phyloP scores from a whole-genome alignment of 2,113 vertebrate species.

The Psophia crepitans region DNA sequence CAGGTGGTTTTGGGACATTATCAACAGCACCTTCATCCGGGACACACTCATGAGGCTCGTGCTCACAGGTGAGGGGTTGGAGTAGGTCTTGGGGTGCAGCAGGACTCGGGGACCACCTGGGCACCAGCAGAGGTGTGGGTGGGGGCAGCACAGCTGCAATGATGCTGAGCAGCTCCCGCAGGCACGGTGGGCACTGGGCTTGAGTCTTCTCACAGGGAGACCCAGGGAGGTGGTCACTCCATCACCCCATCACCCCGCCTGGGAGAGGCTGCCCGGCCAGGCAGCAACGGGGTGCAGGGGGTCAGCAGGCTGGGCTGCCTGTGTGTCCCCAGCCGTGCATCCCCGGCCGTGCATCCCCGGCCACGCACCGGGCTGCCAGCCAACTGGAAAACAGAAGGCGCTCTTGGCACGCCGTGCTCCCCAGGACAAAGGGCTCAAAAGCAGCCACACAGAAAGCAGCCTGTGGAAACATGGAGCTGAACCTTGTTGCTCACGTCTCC shows the following conservation, averaged over 20 bases:
- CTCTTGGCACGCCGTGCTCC: rapidly evolving
- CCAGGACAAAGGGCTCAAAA: background rate
- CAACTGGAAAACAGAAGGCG: background rate
- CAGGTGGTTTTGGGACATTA: constrained; percentile 85
- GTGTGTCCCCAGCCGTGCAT: background rate
- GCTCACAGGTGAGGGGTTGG: constrained; percentile 76
- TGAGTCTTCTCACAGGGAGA: background rate
- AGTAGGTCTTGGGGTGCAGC: background rate
- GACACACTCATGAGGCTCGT: constrained; percentile 84
- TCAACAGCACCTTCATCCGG: constrained; percentile 85
- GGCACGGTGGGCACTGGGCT: rapidly evolving
- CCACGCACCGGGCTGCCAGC: background rate
- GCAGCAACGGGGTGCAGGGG: background rate
- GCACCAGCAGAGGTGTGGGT: background rate
- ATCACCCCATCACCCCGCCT: background rate
- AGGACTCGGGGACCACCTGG: rapidly evolving
- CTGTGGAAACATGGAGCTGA: background rate
- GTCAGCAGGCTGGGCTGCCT: background rate
- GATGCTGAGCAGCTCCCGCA: background rate
- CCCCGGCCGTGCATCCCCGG: rapidly evolving
- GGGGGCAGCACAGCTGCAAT: rapidly evolving
- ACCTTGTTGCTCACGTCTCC: background rate
- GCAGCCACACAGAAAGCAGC: background rate
- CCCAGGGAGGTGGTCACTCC: background rate
- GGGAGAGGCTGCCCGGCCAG: background rate